Evolutionary conservation across 1,140 invertebrate species (phyloP).

Genomic region (Potamilus streckersoni): DNA sequence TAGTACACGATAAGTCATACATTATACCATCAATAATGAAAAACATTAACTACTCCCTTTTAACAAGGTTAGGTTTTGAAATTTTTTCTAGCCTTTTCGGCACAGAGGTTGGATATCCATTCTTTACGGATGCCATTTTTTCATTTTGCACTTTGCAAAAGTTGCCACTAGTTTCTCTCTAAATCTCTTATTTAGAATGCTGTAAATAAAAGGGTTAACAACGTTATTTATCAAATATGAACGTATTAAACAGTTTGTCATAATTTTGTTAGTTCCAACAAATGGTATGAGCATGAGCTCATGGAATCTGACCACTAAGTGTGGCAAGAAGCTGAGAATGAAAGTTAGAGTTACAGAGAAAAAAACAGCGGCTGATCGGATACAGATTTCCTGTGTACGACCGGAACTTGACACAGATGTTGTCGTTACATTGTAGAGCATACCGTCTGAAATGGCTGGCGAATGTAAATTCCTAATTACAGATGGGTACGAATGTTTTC

Average conservation of each 20-base stretch:
- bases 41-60: no score
- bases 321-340: slow-evolving; percentile 57
- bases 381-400: slow-evolving; percentile 21
- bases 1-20: no score
- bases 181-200: slow-evolving; percentile 56
- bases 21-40: no score
- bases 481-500: slow-evolving; percentile 8
- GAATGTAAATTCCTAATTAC: not conserved
- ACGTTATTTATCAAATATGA: slow-evolving; percentile 58
- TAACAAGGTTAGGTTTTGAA: no score
- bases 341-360: slow-evolving; percentile 56
- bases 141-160: slow-evolving; percentile 4
- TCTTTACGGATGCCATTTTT: no score
- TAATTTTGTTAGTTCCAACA: slow-evolving; percentile 14
- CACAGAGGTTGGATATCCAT: no score
- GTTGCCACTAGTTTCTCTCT: slow-evolving; percentile 40
- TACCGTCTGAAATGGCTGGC: slow-evolving; percentile 25
- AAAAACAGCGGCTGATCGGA: slow-evolving; percentile 50
- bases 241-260: slow-evolving; percentile 55
- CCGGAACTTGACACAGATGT: no score
- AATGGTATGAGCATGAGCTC: slow-evolving; percentile 40
- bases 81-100: no score
- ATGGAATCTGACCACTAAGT: slow-evolving; percentile 43
- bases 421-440: slow-evolving; percentile 15
- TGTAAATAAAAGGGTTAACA: slow-evolving; percentile 60